Base-by-base conservation (phyloP, 2,888 invertebrate species). In the Luperina testacea region DNA sequence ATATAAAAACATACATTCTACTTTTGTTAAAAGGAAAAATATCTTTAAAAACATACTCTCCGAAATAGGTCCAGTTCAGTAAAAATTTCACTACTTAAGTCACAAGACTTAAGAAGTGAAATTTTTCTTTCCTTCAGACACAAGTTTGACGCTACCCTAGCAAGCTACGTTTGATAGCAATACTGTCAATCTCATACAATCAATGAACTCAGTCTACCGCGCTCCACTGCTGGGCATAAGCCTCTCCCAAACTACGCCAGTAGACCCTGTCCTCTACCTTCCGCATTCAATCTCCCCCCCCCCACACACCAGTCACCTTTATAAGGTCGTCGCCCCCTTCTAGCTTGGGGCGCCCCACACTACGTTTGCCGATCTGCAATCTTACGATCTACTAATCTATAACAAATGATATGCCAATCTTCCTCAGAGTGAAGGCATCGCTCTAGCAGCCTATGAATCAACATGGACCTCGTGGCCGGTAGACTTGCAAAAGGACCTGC, bases 401-500 rank as follows among this genome's bases (percentile, higher is more conserved):
- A 7, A 8, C 17, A 63, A 63, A 63, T 32, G 8, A 32, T 61
- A 61, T 27, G 61, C 15, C 27, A 3, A 17, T 75, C 8, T n/a
- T 77, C 8, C 17, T 3, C 87, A 96, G 96, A 96, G 96, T 87
- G 84, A 91, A 87, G 92, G 92, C 13, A 89, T 96, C 81, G 93
- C 95, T 3, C 80, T 90, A 17, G 95, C 95, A 7, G 96, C 95
- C 0, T 96, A 94, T 78, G 94, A 95, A 59, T 86, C 94, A 0
- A 67, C 91, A 0, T 96, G 96, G 96, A 93, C 92, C 0, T 91
- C 92, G 0, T 96, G 96, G 96, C 96, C 96, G 0, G 74, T 94
- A 3, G 93, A 93, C 76, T 77, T 96, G 83, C 95, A 95, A 80
- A 95, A 94, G 83, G 90, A 94, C 68, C 78, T 96, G 59, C 85